A percentile compares a stretch with the other conserved stretches of the same genome.
Evolutionary conservation across 1,140 invertebrate genomes (phyloP).

Genomic region (Listronotus oregonensis): DNA sequence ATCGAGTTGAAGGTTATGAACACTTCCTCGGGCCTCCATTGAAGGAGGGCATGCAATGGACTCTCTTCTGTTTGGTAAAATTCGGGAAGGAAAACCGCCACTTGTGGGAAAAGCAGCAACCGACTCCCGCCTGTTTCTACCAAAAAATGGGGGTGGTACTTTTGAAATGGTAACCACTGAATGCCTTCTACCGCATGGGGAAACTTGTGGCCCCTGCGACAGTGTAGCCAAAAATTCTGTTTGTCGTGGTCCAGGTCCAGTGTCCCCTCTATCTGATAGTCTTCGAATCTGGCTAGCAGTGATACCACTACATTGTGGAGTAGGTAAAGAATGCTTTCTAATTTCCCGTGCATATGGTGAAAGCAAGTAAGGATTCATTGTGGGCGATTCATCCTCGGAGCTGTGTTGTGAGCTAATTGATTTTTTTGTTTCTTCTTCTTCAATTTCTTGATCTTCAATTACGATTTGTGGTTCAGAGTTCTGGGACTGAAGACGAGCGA

Average conservation of each 20-base stretch:
- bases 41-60: constrained; percentile 66
- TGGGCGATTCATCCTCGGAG: constrained; percentile 73
- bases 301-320: constrained; percentile 79
- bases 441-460: constrained; percentile 76
- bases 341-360: constrained; percentile 73
- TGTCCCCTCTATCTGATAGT: constrained; percentile 76
- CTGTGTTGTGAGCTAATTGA: constrained; percentile 62
- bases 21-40: constrained; percentile 70
- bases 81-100: constrained; percentile 41
- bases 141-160: constrained; percentile 74
- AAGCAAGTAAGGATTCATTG: constrained; percentile 75
- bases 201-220: constrained; percentile 69
- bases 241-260: constrained; percentile 71
- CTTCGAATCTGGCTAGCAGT: constrained; percentile 82
- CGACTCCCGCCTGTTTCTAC: constrained; percentile 77
- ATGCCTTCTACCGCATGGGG: constrained; percentile 75
- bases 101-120: constrained; percentile 73
- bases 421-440: constrained; percentile 53
- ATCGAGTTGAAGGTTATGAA: constrained; percentile 80
- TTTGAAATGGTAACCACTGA: constrained; percentile 83
- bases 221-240: constrained; percentile 80
- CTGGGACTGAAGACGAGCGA: constrained; percentile 58
- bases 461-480: constrained; percentile 75
- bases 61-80: constrained; percentile 58
- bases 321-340: constrained; percentile 80